Evolutionary conservation across 64 coral and sea anemone genomes (phyloP).

Genomic region (Montipora capricornis): DNA sequence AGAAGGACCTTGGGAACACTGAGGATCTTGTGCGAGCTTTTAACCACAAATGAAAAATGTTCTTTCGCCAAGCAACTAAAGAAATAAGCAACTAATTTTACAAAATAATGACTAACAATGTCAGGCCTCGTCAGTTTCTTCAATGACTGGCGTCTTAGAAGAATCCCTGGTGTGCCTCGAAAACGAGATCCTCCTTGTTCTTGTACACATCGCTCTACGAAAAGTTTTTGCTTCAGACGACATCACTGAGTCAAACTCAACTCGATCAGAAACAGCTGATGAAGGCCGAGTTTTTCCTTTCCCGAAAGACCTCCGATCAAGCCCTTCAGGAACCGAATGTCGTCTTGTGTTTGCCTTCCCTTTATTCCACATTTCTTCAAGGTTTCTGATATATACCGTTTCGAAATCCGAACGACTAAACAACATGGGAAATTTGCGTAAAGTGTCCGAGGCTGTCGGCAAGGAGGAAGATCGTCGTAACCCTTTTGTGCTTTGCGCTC

Average conservation of each 20-base stretch:
- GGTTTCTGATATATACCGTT: neutral
- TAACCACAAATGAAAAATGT: too few species aligned
- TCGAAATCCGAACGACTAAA: slow-evolving; percentile 24
- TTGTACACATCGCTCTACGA: neutral
- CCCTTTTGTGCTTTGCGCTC: neutral
- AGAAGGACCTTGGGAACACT: too few species aligned
- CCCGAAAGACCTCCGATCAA: neutral
- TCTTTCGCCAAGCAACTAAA: neutral
- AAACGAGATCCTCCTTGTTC: neutral
- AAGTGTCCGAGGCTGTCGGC: neutral
- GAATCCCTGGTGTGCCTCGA: too few species aligned
- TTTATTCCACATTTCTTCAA: neutral
- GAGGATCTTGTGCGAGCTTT: too few species aligned
- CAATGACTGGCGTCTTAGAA: neutral
- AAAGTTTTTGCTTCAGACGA: neutral
- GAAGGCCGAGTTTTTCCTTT: neutral
- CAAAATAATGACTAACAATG: neutral
- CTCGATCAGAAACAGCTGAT: neutral
- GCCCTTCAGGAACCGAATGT: neutral
- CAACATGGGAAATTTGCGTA: neutral
- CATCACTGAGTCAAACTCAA: neutral
- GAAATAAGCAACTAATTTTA: neutral
- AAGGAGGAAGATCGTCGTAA: neutral
- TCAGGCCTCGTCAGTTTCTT: neutral
- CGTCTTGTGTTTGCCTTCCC: neutral